These are phyloP conservation scores for Drosophila sturtevanti DNA, from an alignment of 1,140 invertebrate genomes.

Conservation along the genomic window DNA sequence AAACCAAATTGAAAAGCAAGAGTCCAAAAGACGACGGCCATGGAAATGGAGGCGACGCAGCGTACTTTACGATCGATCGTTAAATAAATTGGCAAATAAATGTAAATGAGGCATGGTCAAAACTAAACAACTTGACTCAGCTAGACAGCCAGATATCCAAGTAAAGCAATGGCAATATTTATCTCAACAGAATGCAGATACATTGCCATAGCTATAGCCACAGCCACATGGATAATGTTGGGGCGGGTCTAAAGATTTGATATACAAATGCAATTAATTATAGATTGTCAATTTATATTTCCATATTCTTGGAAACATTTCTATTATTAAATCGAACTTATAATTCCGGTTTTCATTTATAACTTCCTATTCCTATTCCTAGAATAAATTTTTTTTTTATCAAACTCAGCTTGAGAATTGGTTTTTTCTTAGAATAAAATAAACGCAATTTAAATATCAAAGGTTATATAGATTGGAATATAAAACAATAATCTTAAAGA, in stretches of 20 bases:
- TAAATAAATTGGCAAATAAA: slow-evolving; percentile 80
- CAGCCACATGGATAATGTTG: background rate
- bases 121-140: slow-evolving; percentile 44
- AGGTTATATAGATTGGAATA: no score
- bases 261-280: background rate
- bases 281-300: background rate
- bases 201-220: background rate
- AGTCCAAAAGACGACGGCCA: slow-evolving; percentile 31
- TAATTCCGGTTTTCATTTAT: no score
- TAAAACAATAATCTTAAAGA: no score
- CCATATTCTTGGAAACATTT: background rate
- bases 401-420: no score
- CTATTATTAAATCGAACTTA: background rate
- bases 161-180: background rate
- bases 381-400: background rate
- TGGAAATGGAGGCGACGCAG: slow-evolving; percentile 11
- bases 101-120: slow-evolving; percentile 76
- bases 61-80: slow-evolving; percentile 75
- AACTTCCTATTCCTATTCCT: background rate
- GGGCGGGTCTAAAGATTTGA: background rate
- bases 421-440: no score
- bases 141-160: background rate
- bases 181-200: background rate
- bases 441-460: no score
- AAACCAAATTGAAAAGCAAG: slow-evolving; percentile 27